Conservation (phyloP, 1,140 invertebrate genomes). For the Sinella curviseta region DNA sequence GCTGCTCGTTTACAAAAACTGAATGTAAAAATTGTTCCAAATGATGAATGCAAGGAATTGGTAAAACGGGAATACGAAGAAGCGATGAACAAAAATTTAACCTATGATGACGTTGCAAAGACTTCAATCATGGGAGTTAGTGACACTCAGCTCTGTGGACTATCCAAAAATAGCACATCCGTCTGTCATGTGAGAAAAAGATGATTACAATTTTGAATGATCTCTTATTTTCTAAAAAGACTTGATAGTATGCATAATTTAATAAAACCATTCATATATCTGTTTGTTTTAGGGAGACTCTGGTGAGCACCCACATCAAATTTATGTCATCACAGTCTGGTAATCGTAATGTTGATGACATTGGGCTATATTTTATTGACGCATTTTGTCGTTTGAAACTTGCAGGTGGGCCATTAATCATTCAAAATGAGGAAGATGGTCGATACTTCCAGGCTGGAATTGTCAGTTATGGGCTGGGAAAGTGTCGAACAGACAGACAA, state of each 20-base stretch:
- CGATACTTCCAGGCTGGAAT: constrained; percentile 51
- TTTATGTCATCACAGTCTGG: no score
- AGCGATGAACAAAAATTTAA: constrained; percentile 30
- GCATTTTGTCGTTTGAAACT: not conserved
- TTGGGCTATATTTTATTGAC: no score
- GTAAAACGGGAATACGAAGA: constrained; percentile 26
- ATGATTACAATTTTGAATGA: not conserved
- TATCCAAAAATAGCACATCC: constrained; percentile 35
- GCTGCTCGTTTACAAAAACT: constrained; percentile 40
- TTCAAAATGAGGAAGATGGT: constrained; percentile 50
- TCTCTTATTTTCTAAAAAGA: no score
- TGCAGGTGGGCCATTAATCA: constrained; percentile 52
- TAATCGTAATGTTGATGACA: no score
- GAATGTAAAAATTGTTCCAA: constrained; percentile 33
- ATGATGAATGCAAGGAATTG: constrained; percentile 35
- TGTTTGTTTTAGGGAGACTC: not conserved
- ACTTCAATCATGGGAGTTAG: constrained; percentile 28
- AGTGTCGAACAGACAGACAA: constrained; percentile 52
- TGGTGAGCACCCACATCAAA: not conserved
- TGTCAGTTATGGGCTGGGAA: constrained; percentile 55
- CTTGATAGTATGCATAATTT: no score
- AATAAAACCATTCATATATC: no score
- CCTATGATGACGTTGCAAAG: constrained; percentile 24
- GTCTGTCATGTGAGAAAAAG: constrained; percentile 40
- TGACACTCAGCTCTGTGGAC: constrained; percentile 43